These are phyloP conservation scores for Mactra quadrangularis DNA, from an alignment of 1,140 invertebrate genomes.

Conservation along the genomic window DNA sequence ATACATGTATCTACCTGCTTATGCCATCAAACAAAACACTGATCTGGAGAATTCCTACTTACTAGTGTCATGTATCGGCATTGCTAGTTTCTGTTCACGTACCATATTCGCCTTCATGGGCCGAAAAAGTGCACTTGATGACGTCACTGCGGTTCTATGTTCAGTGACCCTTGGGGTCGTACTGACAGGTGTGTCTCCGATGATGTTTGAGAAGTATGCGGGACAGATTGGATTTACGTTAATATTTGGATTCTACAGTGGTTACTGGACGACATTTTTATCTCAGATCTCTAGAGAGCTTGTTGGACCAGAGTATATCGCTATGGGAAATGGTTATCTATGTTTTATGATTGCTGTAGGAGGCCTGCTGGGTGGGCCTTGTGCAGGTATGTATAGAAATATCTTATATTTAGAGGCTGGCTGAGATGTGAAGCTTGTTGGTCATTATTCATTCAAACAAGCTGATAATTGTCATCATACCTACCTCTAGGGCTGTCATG, in stretches of 20 bases:
- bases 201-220: constrained; percentile 78
- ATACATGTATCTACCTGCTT: constrained; percentile 81
- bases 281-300: constrained; percentile 78
- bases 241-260: constrained; percentile 81
- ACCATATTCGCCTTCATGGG: constrained; percentile 81
- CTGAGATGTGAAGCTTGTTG: too few relatives aligned
- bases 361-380: constrained; percentile 75
- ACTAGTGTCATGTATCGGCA: constrained; percentile 77
- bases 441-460: too few relatives aligned
- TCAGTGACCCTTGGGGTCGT: constrained; percentile 77
- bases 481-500: too few relatives aligned
- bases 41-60: constrained; percentile 74
- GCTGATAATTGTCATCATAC: too few relatives aligned
- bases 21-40: constrained; percentile 75
- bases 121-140: constrained; percentile 77
- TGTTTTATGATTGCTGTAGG: constrained; percentile 80
- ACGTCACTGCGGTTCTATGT: constrained; percentile 78
- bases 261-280: constrained; percentile 82
- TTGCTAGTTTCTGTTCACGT: constrained; percentile 75
- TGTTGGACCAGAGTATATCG: constrained; percentile 79
- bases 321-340: constrained; percentile 80
- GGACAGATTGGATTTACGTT: constrained; percentile 81
- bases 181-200: constrained; percentile 77
- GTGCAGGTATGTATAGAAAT: constrained; percentile 80
- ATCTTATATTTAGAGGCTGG: too few relatives aligned